Evolutionary conservation across 2,888 invertebrate species (phyloP).

Genomic region (Microctonus hyperodae): DNA sequence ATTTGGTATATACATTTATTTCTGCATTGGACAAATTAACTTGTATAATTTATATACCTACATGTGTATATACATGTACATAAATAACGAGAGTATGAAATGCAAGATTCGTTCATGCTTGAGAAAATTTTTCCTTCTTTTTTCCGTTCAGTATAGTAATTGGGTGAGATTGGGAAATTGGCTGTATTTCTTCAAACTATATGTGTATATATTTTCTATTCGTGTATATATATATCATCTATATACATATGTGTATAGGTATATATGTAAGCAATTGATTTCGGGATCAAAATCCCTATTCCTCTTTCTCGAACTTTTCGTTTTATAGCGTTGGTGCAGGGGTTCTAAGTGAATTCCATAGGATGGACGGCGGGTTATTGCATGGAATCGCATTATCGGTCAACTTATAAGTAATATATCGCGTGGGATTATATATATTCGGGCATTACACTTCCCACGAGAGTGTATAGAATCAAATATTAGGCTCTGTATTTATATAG

Average conservation of each 20-base stretch:
- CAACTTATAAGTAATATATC: constrained; percentile 9
- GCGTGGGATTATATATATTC: too few species aligned
- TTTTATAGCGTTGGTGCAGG: background rate
- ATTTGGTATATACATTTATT: background rate
- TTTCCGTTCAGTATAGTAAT: too few species aligned
- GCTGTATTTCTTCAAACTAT: background rate
- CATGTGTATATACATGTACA: background rate
- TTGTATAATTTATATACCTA: too few species aligned
- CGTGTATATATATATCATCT: too few species aligned
- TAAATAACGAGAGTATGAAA: background rate
- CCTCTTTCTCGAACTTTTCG: background rate
- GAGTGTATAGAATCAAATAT: too few species aligned
- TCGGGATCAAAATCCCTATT: background rate
- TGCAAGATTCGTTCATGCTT: background rate
- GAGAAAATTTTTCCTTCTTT: too few species aligned
- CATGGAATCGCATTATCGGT: constrained; percentile 43
- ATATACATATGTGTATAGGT: too few species aligned
- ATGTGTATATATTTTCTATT: too few species aligned
- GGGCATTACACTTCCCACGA: too few species aligned
- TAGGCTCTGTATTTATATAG: too few species aligned
- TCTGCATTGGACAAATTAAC: background rate
- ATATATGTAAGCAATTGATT: background rate
- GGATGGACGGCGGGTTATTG: too few species aligned
- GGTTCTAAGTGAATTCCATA: constrained; percentile 37
- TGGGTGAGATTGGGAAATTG: too few species aligned